Evolutionary conservation across 2,797 vertebrate species (phyloP).

Genomic region (Tarsius wallacei): DNA sequence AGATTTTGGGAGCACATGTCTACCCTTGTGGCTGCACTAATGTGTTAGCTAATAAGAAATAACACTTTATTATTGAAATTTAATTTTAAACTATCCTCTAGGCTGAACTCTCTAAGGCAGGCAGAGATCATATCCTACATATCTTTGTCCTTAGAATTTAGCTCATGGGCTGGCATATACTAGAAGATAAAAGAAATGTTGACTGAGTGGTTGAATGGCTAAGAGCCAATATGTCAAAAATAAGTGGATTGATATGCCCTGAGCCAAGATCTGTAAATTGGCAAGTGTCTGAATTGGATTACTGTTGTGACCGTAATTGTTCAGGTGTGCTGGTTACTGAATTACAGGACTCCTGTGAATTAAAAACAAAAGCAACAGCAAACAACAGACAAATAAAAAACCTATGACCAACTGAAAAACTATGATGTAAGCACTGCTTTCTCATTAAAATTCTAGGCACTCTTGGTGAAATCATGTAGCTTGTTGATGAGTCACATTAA

Average conservation of each 20-base stretch:
- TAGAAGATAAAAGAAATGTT: not conserved
- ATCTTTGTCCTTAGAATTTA: not conserved
- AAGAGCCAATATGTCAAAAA: not conserved
- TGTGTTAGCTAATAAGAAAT: not conserved
- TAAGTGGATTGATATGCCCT: not conserved
- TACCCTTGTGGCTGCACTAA: not conserved
- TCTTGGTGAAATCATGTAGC: not conserved
- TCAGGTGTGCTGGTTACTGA: not conserved
- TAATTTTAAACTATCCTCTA: not conserved
- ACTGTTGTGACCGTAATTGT: not conserved
- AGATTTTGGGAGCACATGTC: not conserved
- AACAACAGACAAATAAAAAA: not conserved
- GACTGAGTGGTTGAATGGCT: not conserved
- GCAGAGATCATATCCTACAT: not conserved
- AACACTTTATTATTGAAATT: not conserved
- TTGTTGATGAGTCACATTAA: not conserved
- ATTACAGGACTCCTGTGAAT: not conserved
- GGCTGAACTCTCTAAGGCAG: not conserved
- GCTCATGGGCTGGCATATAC: not conserved
- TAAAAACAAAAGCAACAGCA: no score
- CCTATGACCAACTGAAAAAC: not conserved
- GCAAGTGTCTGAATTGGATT: not conserved
- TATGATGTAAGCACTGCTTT: not conserved
- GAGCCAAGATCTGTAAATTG: not conserved
- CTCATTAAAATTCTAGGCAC: not conserved